Base-by-base conservation (phyloP, 2,113 vertebrate genomes). In the Jacana jacana region DNA sequence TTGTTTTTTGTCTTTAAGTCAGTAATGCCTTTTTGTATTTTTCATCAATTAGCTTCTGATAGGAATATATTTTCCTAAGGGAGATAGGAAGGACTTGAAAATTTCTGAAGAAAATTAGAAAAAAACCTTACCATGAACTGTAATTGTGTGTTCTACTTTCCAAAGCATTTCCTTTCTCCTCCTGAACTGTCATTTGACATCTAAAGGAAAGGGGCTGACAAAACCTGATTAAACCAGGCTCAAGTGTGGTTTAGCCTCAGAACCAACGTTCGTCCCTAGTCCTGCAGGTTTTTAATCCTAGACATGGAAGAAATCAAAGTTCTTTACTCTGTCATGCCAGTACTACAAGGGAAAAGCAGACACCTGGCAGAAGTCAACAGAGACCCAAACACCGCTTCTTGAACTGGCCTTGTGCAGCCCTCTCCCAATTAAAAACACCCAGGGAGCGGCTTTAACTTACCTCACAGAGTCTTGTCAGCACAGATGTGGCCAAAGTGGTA, bases 401-500 rank as follows among this genome's bases (percentile, higher is more conserved):
- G 66, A 90, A n/a, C 42, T 58, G 68, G 11, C 58, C 75, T 68
- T 64, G 72, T 51, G 52, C 68, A 75, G 55, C 64, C 23, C 39
- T 75, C 14, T 61, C 16, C 82, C 57, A 22, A 30, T 81, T 23
- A 18, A 81, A 86, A 83, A 10, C 25, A 23, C 20, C 10, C 9
- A 17, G 76, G 77, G 81, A 60, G 79, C 1, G 1, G 44, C 54
- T 93, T 60, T 33, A 46, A 52, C 7, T 93, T 83, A 22, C 46
- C 44, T 35, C 76, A 54, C 35, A 28, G 70, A 22, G 18, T 64
- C 70, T 35, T 86, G 60, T 76, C 64, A 90, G 69, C 63, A 16
- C 1, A 0, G 55, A 42, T 0, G 0, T 49, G 51, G 49, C 54
- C 51, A 55, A 33, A 68, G 80, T 2, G 1, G 13, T 16, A 9